These are phyloP conservation scores for Barypeithes pellucidus DNA, from an alignment of 2,888 invertebrate species.

Conservation along the genomic window DNA sequence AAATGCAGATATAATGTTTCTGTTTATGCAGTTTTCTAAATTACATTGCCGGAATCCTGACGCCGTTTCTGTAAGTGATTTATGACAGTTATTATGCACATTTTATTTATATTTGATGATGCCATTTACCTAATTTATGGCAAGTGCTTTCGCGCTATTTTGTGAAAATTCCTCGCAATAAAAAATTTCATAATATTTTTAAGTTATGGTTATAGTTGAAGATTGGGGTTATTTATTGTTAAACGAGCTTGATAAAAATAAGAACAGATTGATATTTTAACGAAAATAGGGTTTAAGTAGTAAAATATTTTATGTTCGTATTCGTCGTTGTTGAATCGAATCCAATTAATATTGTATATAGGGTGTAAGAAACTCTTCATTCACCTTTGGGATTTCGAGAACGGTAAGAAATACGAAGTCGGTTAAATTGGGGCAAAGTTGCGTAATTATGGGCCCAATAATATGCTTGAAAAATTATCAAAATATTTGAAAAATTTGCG, in stretches of 20 bases:
- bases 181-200: constrained; percentile 20
- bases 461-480: too few species aligned
- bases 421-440: too few species aligned
- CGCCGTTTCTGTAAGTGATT: constrained; percentile 27
- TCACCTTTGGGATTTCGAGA: too few species aligned
- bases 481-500: too few species aligned
- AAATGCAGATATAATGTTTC: constrained; percentile 4
- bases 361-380: too few species aligned
- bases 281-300: neutral
- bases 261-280: neutral
- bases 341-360: too few species aligned
- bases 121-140: constrained; percentile 29
- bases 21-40: constrained; percentile 24
- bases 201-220: constrained; percentile 19
- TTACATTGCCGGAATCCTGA: constrained; percentile 13
- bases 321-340: too few species aligned
- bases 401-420: too few species aligned
- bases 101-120: constrained; percentile 33
- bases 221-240: constrained; percentile 14
- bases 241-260: neutral
- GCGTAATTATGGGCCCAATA: too few species aligned
- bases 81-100: constrained; percentile 17
- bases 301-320: too few species aligned
- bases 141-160: constrained; percentile 19
- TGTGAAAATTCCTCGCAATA: constrained; percentile 22